Base-by-base conservation (phyloP, 2,888 invertebrate species). In the Nemotelus nigrinus region DNA sequence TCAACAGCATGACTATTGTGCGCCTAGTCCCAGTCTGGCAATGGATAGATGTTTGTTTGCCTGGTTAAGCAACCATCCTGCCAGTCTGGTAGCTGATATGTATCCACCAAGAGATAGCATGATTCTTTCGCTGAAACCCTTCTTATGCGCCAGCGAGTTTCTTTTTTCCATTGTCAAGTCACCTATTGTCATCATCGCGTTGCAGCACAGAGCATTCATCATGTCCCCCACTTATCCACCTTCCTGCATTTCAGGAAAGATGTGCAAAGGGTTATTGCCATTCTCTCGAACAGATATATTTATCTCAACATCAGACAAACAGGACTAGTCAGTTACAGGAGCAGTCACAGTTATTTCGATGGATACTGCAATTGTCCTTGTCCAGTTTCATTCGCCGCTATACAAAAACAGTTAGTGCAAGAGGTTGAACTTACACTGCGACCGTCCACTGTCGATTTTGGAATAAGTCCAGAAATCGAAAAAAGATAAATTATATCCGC, bases 1-100 rank as follows among this genome's bases (percentile, higher is more conserved):
- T 58, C 60, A 74, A 74, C 74, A 70, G 70, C 25, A 70, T 70
- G 53, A 55, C 70, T 70, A 70, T 70, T 70, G 55, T 70, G 43
- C 41, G 3, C 25, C 25, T 25, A 25, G 25, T 25, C 1, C 25
- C 25, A 25, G 25, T 53, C 53, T 10, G 6, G 10, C 10, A 10
- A 53, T 3, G 65, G 45, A n/a, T 63, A 63, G 0, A 25, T n/a
- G 3, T 63, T 6, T 25, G 44, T 44, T n/a, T 7, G 63, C 44
- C 39, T 63, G 63, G 4, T 6, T 43, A 10, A 10, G 53, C 53
- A 7, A 53, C 6, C 53, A 53, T 3, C 4, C 65, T 44, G 44
- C 3, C 25, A 58, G 8, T 44, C 43, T 65, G 44, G 65, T 53
- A 53, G 6, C 6, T 53, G 10, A 1, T 65, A 41, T 45, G 8